Conservation (phyloP, 2,797 vertebrate species). For the Sebastes taczanowskii region DNA sequence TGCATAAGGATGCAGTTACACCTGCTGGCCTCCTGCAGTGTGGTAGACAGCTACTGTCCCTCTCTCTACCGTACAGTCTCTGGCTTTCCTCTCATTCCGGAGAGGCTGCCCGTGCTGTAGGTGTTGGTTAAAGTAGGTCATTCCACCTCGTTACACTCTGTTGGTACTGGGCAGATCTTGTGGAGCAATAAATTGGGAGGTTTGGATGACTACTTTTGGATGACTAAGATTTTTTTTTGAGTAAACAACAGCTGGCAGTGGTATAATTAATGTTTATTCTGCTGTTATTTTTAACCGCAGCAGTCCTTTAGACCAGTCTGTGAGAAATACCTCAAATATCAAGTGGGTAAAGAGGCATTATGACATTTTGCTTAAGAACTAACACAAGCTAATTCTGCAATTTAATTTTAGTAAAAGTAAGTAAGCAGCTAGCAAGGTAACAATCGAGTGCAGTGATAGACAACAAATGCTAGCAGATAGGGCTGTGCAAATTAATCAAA, state of each 20-base stretch:
- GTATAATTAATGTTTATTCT: background rate
- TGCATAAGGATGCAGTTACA: background rate
- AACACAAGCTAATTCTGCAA: background rate
- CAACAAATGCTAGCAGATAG: background rate
- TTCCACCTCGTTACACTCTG: constrained; percentile 43
- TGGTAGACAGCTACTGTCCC: background rate
- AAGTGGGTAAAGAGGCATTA: background rate
- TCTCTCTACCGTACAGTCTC: background rate
- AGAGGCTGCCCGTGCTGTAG: constrained; percentile 20
- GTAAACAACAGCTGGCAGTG: background rate
- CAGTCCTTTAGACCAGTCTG: background rate
- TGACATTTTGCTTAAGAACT: background rate
- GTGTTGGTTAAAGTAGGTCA: constrained; percentile 61
- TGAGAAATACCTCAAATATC: background rate
- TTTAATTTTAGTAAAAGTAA: background rate
- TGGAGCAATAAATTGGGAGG: constrained; percentile 23
- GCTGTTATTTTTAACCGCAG: background rate
- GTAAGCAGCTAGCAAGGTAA: background rate
- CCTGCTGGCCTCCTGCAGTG: background rate
- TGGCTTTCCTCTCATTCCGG: background rate
- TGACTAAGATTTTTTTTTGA: constrained; percentile 2
- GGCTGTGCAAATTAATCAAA: too few relatives aligned
- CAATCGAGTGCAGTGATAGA: background rate
- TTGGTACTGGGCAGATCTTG: constrained; percentile 27
- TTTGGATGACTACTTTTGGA: constrained; percentile 15